Evolutionary conservation across 2,797 vertebrate genomes (phyloP), one percentile per base, ranked within the genome.

Genomic region (Percopsis omiscomaycus): DNA sequence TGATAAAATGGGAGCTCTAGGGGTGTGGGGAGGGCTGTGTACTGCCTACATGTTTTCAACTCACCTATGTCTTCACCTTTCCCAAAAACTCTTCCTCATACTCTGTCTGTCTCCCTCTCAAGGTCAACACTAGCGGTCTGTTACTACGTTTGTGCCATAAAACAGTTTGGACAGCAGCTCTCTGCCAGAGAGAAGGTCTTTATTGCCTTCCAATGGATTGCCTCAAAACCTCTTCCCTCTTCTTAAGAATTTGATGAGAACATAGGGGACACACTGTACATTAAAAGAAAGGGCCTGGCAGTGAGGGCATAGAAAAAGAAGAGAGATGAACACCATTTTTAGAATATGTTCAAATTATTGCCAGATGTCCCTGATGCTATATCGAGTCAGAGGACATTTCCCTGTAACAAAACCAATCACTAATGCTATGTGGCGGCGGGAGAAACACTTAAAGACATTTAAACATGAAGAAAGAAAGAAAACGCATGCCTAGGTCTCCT

Each of bases 231-330:
- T 28, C 5, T 8, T 13, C 13, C 29, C 57, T 27, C 45, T 22
- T 22, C 22, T 51, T 58, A 55, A 57, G 28, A 66, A 63, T 72
- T 52, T 58, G 13, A 74, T 50, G 45, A 60, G 50, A 42, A 42
- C 5, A 9, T 42, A 42, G 37, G 9, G 37, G 9, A 42, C 55
- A 74, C 37, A 71, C 64, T 72, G 46, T 73, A 32, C 66, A 68
- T 71, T 69, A 61, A 11, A 73, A 57, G 15, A 9, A 22, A 10
- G 27, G 30, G 61, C 77, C 66, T 71, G 61, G 73, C 66, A 55
- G 32, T 71, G 80, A 78, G 71, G 66, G 66, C 22, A 48, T 46
- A 73, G 75, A 52, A 47, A 76, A 76, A 59, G 57, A 64, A 61
- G 58, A 62, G 15, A 65, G 14, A 2, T 14, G 68, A 64, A 75